Base-by-base conservation (phyloP, 2,113 vertebrate genomes). In the Pomatostomus ruficeps region DNA sequence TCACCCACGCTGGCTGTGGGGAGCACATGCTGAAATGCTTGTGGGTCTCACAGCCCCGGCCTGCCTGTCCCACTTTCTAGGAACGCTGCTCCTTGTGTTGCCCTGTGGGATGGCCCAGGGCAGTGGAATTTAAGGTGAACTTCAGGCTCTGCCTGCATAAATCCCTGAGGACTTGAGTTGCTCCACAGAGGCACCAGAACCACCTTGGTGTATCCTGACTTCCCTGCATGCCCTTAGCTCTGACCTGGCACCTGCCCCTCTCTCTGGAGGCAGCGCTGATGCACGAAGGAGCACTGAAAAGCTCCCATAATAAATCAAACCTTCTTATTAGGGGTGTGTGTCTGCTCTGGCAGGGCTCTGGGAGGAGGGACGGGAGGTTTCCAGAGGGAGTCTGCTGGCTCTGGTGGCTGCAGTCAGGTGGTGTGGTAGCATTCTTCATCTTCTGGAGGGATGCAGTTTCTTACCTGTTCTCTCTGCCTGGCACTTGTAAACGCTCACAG, bases 251-350 rank as follows among this genome's bases (percentile, higher is more conserved):
- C 40, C 68, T 8, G 43, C 33, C 9, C 33, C 52, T 76, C 20
- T 0, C 49, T 12, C n/a, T 31, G n/a, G 55, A 65, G 45, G 43
- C 67, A 51, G 70, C 0, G 1, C 36, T 7, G 49, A 21, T 31
- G 35, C 40, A 18, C 1, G 1, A 68, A 83, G 14, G 9, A 51
- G 28, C 21, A 1, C 36, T 17, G 40, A 51, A 45, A 65, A 35
- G 3, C 18, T 48, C 52, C 40, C 36, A 2, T 7, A 72, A 46
- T 29, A 75, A 83, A 83, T 29, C 67, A 61, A 55, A 51, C 14
- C 23, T 22, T 1, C n/a, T 72, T 35, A 7, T 0, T 0, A 14
- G 25, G 11, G 40, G 5, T 0, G 1, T 2, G 8, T 57, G 24
- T 16, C 55, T 72, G 77, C 57, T 36, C 70, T 54, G 73, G 15